phyloP scores from a whole-genome alignment of 1,140 invertebrate genomes.

The Drosophila carrolli region DNA sequence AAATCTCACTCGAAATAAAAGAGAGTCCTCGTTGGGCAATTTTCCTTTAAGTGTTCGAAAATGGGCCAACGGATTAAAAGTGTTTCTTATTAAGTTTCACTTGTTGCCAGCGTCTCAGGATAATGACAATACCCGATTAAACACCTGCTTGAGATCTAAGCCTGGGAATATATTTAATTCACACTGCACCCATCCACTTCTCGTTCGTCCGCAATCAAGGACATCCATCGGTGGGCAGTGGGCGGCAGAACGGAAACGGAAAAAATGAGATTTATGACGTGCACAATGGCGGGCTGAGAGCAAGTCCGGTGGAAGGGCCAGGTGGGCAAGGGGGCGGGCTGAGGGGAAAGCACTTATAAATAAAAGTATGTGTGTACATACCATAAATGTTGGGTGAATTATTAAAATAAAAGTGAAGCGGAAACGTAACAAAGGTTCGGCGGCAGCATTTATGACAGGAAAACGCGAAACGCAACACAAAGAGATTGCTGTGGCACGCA shows the following conservation, averaged over 20 bases:
- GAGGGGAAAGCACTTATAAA: slow-evolving; percentile 38
- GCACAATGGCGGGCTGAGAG: slow-evolving; percentile 49
- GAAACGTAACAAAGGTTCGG: slow-evolving; percentile 81
- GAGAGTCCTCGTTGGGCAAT: slow-evolving; percentile 23
- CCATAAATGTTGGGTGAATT: slow-evolving; percentile 81
- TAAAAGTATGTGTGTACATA: slow-evolving; percentile 68
- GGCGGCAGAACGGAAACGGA: slow-evolving; percentile 68
- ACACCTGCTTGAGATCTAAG: not conserved
- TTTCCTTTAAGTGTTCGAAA: slow-evolving; percentile 37
- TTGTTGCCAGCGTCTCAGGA: slow-evolving; percentile 44
- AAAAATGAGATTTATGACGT: slow-evolving; percentile 82
- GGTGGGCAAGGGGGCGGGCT: slow-evolving; percentile 21
- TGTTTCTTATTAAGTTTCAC: slow-evolving; percentile 37
- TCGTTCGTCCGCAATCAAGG: slow-evolving; percentile 3
- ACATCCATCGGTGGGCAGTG: slow-evolving; percentile 40
- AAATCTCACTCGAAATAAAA: not conserved
- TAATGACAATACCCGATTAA: not conserved
- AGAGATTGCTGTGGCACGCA: slow-evolving; percentile 79
- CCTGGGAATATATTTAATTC: slow-evolving; percentile 42
- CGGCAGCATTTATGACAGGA: slow-evolving; percentile 80
- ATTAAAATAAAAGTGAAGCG: slow-evolving; percentile 83
- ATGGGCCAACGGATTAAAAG: slow-evolving; percentile 22
- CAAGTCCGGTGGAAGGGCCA: slow-evolving; percentile 8
- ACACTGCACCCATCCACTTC: not conserved
- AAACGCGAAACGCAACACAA: slow-evolving; percentile 78